Evolutionary conservation across 2,113 vertebrate species (phyloP).

Genomic region (Cercopithecus mona): DNA sequence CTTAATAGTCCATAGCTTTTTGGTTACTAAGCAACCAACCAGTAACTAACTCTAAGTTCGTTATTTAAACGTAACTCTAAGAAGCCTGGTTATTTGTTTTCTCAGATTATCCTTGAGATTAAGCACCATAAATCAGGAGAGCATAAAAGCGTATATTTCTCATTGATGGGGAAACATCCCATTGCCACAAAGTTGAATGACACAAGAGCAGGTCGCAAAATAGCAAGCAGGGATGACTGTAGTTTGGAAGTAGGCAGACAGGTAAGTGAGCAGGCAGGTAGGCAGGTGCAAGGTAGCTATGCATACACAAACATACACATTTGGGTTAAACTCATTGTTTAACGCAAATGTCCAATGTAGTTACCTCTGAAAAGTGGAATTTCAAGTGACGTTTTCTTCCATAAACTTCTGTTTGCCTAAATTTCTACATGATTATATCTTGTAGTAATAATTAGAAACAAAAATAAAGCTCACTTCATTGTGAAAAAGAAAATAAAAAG

Average conservation of each 20-base stretch:
- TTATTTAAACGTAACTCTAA: neutral
- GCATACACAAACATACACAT: no score
- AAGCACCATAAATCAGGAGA: neutral
- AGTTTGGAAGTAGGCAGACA: neutral
- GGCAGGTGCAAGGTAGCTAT: neutral
- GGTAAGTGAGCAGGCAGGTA: neutral
- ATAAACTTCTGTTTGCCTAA: neutral
- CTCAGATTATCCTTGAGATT: neutral
- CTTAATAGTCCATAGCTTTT: neutral
- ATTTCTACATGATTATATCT: neutral
- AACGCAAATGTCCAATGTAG: neutral
- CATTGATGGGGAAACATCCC: neutral
- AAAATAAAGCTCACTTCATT: neutral
- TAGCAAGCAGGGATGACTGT: neutral
- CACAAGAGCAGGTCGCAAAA: neutral
- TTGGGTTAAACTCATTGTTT: neutral
- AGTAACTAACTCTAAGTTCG: neutral
- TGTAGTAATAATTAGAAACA: neutral
- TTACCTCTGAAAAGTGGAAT: neutral
- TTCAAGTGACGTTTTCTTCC: constrained; percentile 19
- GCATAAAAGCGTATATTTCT: neutral
- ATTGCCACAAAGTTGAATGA: neutral
- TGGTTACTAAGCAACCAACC: neutral
- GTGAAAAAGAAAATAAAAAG: neutral
- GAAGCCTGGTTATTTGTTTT: neutral